These are phyloP conservation scores for Stigmatopora nigra DNA, from an alignment of 2,113 vertebrate genomes.

Conservation along the genomic window DNA sequence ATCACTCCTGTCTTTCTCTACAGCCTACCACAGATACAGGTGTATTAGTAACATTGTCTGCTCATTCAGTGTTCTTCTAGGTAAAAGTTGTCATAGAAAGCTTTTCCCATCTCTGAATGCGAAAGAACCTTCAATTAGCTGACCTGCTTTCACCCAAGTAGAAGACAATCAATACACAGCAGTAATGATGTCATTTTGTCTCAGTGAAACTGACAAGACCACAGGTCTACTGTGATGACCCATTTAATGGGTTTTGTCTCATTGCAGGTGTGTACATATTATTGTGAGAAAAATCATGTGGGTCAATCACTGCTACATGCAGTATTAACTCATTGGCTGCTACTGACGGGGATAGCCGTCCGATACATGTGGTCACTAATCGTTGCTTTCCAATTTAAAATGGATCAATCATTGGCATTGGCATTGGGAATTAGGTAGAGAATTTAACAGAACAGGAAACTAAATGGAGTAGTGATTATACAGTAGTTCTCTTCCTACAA, in stretches of 20 bases:
- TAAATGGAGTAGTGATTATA: not conserved
- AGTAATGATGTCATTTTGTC: constrained; percentile 60
- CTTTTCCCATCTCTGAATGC: constrained; percentile 40
- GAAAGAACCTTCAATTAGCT: constrained; percentile 48
- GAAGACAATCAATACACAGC: constrained; percentile 46
- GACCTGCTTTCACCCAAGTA: constrained; percentile 48
- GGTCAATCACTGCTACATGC: not conserved
- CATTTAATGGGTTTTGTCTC: constrained; percentile 37
- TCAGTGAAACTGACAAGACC: constrained; percentile 30
- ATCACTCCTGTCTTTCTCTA: constrained; percentile 3
- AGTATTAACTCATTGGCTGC: too few relatives aligned
- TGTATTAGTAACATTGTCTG: constrained; percentile 6
- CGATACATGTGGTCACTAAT: too few relatives aligned
- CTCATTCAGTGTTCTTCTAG: constrained; percentile 18
- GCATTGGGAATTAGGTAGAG: not conserved
- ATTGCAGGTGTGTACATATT: not conserved
- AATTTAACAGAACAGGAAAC: not conserved
- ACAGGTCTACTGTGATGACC: constrained; percentile 36
- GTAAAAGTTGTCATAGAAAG: constrained; percentile 19
- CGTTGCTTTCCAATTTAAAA: too few relatives aligned
- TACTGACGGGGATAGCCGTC: too few relatives aligned
- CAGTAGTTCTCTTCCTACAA: not conserved
- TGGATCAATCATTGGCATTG: too few relatives aligned
- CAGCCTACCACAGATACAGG: constrained; percentile 12
- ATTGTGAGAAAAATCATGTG: not conserved